Evolutionary conservation across 1,140 invertebrate genomes (phyloP).

Genomic region (Drosophila tani): DNA sequence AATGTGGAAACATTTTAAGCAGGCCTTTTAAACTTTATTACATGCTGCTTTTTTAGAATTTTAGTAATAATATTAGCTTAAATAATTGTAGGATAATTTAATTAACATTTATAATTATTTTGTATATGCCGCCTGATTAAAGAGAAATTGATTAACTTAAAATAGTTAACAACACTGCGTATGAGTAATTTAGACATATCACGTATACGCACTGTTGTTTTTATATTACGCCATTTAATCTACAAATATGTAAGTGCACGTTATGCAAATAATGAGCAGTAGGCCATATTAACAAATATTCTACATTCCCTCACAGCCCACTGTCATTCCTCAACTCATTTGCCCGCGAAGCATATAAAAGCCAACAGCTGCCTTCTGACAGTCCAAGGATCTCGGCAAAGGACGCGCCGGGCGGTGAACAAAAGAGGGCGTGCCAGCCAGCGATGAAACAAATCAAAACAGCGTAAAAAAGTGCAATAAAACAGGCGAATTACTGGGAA

Average conservation of each 20-base stretch:
- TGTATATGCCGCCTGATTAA: neutral
- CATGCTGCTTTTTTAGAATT: neutral
- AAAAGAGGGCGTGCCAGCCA: constrained; percentile 23
- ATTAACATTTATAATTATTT: neutral
- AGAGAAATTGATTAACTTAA: neutral
- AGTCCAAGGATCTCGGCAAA: constrained; percentile 35
- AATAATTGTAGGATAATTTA: neutral
- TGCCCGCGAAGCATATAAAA: constrained; percentile 49
- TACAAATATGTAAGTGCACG: no score
- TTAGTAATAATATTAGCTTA: neutral
- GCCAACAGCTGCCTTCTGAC: constrained; percentile 60
- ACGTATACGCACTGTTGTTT: neutral
- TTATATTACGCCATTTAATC: no score
- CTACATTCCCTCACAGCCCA: constrained; percentile 28
- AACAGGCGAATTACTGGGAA: constrained; percentile 64
- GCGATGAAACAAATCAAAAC: constrained; percentile 76
- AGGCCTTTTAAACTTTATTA: neutral
- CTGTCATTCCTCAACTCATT: constrained; percentile 62
- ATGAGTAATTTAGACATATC: neutral
- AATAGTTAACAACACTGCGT: neutral
- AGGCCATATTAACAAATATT: neutral
- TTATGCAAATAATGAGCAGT: neutral
- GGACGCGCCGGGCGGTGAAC: constrained; percentile 19
- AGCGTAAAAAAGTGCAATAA: constrained; percentile 79
- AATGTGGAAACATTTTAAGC: neutral